Conservation (phyloP, 53 echinoderm and acorn worm genomes). For the Paracentrotus lividus region DNA sequence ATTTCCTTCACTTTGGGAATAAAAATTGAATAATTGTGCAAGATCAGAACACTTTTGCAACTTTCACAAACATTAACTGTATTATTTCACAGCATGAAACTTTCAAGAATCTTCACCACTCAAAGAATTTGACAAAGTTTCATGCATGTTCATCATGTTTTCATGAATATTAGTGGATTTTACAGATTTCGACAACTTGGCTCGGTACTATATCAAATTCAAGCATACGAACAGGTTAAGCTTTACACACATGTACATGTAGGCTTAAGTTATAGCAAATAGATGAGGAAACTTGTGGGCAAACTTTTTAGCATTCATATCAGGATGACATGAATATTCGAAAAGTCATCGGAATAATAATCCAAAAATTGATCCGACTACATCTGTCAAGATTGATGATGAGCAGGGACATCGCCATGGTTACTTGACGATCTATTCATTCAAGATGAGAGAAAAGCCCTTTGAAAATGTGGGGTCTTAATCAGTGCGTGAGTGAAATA, state of each 20-base stretch:
- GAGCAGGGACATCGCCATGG: not conserved
- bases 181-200: no score
- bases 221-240: not conserved
- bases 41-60: no score
- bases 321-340: not conserved
- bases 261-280: not conserved
- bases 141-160: no score
- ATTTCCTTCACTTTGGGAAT: no score
- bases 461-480: constrained; percentile 4
- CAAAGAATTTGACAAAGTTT: no score
- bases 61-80: no score
- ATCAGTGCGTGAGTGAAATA: constrained; percentile 5
- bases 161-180: no score
- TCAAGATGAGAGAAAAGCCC: not conserved
- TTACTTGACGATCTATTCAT: not conserved
- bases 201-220: not conserved
- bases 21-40: no score
- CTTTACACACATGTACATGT: not conserved
- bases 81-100: no score
- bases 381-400: not conserved
- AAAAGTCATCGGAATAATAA: not conserved
- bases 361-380: not conserved
- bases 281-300: not conserved
- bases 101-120: no score
- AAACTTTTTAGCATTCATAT: not conserved